These are phyloP conservation scores for Crambe crambe DNA, from an alignment of 37 sponge, comb jelly and placozoan genomes.

Conservation along the genomic window DNA sequence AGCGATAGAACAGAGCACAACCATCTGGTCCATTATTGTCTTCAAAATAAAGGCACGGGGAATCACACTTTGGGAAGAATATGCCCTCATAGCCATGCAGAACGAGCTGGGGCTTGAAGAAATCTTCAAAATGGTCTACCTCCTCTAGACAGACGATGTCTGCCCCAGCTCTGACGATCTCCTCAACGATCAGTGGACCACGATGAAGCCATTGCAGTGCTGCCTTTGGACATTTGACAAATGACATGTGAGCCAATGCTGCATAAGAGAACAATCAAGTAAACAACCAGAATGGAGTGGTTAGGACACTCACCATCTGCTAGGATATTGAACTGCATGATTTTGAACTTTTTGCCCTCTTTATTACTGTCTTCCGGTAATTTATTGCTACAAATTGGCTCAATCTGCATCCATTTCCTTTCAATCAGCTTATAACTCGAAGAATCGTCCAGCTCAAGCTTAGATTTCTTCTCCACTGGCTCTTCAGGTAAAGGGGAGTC, in stretches of 20 bases:
- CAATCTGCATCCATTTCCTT: neutral
- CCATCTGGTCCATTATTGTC: conserved; percentile 80
- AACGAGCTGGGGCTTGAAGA: conserved; percentile 51
- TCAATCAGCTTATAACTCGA: neutral
- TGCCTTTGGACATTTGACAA: conserved; percentile 23
- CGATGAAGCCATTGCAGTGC: conserved; percentile 51
- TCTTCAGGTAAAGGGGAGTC: neutral
- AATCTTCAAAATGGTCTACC: conserved; percentile 74
- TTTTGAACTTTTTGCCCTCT: conserved; percentile 3
- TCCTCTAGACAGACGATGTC: conserved; percentile 79
- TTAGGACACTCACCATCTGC: conserved; percentile 65
- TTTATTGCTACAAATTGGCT: neutral
- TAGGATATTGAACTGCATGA: conserved; percentile 67
- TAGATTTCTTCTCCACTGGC: neutral
- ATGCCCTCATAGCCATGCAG: conserved; percentile 50
- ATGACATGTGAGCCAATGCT: conserved; percentile 38
- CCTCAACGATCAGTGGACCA: conserved; percentile 22
- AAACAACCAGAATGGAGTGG: neutral
- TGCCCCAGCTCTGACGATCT: conserved; percentile 52
- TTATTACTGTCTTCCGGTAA: neutral
- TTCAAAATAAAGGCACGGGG: conserved; percentile 49
- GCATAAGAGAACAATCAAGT: neutral
- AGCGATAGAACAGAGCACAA: conserved; percentile 73
- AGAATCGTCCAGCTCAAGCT: neutral
- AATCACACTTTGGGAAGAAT: conserved; percentile 46